Conservation (phyloP, 1,140 invertebrate genomes). For the Lanistes nyassanus region DNA sequence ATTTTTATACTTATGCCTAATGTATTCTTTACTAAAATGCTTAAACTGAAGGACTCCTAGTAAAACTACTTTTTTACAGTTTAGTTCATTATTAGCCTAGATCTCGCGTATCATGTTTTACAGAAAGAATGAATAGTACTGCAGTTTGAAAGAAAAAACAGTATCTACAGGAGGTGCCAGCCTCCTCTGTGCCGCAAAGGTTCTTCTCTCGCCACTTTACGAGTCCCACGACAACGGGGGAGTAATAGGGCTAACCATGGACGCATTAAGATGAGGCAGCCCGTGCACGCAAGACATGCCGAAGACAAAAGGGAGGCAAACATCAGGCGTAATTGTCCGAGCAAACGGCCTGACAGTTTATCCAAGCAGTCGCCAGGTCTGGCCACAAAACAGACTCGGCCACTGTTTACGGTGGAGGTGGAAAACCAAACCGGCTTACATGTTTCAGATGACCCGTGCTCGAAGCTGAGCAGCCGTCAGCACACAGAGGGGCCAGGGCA, state of each 20-base stretch:
- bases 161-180: too few relatives aligned
- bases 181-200: too few relatives aligned
- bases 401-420: neutral
- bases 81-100: too few relatives aligned
- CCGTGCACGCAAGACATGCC: neutral
- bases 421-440: conserved; percentile 5
- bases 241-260: neutral
- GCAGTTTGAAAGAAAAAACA: too few relatives aligned
- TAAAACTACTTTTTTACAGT: too few relatives aligned
- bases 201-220: too few relatives aligned
- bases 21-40: too few relatives aligned
- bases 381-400: neutral
- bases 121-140: too few relatives aligned
- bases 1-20: too few relatives aligned
- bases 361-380: conserved; percentile 4
- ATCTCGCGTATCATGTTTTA: too few relatives aligned
- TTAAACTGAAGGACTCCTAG: too few relatives aligned
- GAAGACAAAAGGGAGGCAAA: conserved; percentile 2
- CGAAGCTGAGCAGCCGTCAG: neutral
- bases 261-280: neutral
- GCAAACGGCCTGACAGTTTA: conserved; percentile 12
- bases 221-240: neutral
- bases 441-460: conserved; percentile 7
- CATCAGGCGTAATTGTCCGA: conserved; percentile 6
- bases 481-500: neutral